Percentiles rank a stretch among this genome's conserved stretches.
Conservation (phyloP, 2,113 vertebrate genomes). For the Pao palembangensis region DNA sequence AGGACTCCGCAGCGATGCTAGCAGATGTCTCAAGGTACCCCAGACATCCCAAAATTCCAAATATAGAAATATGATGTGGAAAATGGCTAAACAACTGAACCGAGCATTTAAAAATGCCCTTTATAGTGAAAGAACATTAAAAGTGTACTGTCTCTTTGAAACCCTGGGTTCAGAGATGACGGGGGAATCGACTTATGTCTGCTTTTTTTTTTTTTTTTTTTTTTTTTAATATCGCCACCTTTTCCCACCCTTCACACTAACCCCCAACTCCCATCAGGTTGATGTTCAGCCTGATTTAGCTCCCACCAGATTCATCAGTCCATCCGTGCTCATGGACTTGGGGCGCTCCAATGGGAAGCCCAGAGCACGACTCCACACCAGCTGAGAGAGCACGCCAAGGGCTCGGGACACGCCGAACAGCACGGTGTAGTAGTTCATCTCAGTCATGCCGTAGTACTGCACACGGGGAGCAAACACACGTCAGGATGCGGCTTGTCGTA, state of each 20-base stretch:
- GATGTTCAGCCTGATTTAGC: slow-evolving; percentile 80
- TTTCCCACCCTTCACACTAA: slow-evolving; percentile 50
- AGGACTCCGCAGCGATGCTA: slow-evolving; percentile 26
- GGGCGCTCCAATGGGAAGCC: slow-evolving; percentile 94
- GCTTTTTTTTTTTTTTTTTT: slow-evolving; percentile 8
- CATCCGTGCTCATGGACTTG: slow-evolving; percentile 96
- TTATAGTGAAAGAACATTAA: slow-evolving; percentile 67
- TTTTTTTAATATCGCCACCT: slow-evolving; percentile 36
- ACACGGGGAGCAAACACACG: not conserved
- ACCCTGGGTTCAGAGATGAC: slow-evolving; percentile 55
- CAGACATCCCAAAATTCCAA: slow-evolving; percentile 17
- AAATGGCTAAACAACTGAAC: slow-evolving; percentile 37
- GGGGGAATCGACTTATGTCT: slow-evolving; percentile 45
- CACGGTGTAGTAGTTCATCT: slow-evolving; percentile 99
- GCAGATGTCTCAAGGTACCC: slow-evolving; percentile 21
- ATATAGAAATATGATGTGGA: slow-evolving; percentile 14
- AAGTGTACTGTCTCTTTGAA: slow-evolving; percentile 76
- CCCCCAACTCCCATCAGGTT: slow-evolving; percentile 28
- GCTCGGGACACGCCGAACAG: slow-evolving; percentile 94
- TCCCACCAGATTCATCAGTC: slow-evolving; percentile 87
- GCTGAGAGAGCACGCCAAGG: slow-evolving; percentile 88
- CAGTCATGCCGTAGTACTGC: slow-evolving; percentile 94
- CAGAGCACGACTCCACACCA: slow-evolving; percentile 92
- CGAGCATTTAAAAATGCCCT: slow-evolving; percentile 65
- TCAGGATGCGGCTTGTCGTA: not conserved